Base-by-base conservation (phyloP, 2,797 vertebrate genomes). In the Morelia viridis region DNA sequence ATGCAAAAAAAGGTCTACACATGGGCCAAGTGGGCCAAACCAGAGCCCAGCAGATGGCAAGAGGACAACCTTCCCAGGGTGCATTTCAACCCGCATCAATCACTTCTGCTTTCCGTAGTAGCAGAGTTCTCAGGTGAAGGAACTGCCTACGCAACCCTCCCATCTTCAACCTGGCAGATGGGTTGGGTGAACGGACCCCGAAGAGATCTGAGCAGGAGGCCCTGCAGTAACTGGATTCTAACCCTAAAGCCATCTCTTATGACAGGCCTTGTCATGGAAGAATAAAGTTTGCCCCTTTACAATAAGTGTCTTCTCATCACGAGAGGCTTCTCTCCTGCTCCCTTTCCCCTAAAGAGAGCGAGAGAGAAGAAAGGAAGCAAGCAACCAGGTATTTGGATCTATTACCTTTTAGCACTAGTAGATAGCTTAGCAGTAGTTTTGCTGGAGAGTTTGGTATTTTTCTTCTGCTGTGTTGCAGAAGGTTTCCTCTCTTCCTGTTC, bases 391-490 rank as follows among this genome's bases (percentile, higher is more conserved):
- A 3, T 89, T 13, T 53, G 13, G n/a, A 65, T 13, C 26, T 53
- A 22, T 97, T 98, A 98, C 98, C 98, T 98, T 97, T 98, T 98
- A 96, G 98, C 98, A 96, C 98, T 98, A 97, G 98, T 98, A 94
- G 98, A 98, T 94, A 98, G 97, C 96, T 98, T 98, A 95, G 98
- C 98, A 95, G 98, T 98, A 96, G 98, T 98, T 98, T 98, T 98
- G 98, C 98, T 98, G 94, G 98, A 98, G 84, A 98, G 96, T 98
- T 98, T 98, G 97, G 98, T 98, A 96, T 98, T 98, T 95, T 98
- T 98, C 97, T 98, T 98, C 97, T 98, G 98, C 95, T 98, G 98
- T 10, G 98, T 97, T 65, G 98, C 98, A 95, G 98, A 98, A 88
- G 98, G 98, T 96, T 98, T 98, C 95, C 98, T 97, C 94, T 98